These are phyloP conservation scores for Globia sparganii DNA, from an alignment of 2,888 invertebrate genomes.

Conservation along the genomic window DNA sequence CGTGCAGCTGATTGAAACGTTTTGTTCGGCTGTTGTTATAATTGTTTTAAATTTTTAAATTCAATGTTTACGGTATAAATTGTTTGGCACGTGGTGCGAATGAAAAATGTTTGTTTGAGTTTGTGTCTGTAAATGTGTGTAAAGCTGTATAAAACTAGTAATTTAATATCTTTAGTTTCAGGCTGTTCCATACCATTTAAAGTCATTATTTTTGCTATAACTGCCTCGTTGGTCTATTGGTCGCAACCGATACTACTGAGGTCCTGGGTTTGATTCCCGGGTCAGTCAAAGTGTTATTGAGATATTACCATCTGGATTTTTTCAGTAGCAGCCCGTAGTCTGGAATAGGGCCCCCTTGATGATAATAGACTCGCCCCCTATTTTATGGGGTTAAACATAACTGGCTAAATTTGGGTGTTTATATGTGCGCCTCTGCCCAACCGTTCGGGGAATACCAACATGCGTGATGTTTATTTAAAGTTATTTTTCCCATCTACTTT, in stretches of 20 bases:
- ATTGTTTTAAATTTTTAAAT: conserved; percentile 58
- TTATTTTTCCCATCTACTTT: neutral
- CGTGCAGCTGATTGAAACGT: conserved; percentile 64
- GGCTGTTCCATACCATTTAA: too few species aligned
- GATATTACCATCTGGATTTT: neutral
- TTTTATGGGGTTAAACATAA: neutral
- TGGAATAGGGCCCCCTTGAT: neutral
- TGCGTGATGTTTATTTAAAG: neutral
- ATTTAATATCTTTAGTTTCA: neutral
- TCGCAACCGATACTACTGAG: neutral
- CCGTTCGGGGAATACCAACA: neutral
- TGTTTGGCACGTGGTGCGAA: conserved; percentile 29
- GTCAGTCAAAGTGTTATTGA: neutral
- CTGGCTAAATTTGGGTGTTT: neutral
- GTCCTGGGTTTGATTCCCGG: neutral
- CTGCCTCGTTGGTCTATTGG: neutral
- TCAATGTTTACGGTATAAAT: conserved; percentile 33
- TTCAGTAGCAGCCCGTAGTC: neutral
- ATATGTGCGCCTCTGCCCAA: neutral
- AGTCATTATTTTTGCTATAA: neutral
- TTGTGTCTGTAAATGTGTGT: conserved; percentile 7
- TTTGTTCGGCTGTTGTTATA: conserved; percentile 60
- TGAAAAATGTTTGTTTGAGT: conserved; percentile 32
- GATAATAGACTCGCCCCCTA: neutral
- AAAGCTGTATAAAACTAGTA: neutral